Evolutionary conservation across 2,888 invertebrate species (phyloP).

Genomic region (Steromphala cineraria): DNA sequence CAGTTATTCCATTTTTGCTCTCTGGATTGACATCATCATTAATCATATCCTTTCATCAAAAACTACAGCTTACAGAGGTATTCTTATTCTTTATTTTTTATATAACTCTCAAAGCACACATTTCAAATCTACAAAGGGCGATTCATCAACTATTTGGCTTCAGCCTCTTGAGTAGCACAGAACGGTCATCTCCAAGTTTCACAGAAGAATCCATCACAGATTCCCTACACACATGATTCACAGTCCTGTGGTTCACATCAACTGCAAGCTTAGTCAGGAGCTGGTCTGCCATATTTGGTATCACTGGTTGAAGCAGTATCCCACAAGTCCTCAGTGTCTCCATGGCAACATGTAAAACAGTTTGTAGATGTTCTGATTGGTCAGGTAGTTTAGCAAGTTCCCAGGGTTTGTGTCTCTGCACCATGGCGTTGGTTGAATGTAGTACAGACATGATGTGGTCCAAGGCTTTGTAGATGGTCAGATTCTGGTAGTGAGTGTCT

Average conservation of each 20-base stretch:
- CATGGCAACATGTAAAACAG: conserved; percentile 87
- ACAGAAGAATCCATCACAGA: not conserved
- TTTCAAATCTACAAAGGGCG: too few species aligned
- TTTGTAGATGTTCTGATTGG: conserved; percentile 77
- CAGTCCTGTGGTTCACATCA: conserved; percentile 44
- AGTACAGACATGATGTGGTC: conserved; percentile 86
- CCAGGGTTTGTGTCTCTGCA: conserved; percentile 93
- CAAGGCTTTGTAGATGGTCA: conserved; percentile 88
- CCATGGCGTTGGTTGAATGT: conserved; percentile 88
- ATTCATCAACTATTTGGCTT: not conserved
- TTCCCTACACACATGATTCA: conserved; percentile 33
- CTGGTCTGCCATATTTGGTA: conserved; percentile 84
- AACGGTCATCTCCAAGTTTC: conserved; percentile 20
- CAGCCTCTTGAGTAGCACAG: conserved; percentile 26
- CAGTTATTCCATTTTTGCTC: too few species aligned
- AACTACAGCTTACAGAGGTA: too few species aligned
- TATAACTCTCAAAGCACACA: too few species aligned
- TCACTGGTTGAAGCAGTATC: conserved; percentile 89
- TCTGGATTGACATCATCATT: too few species aligned
- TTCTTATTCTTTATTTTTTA: too few species aligned
- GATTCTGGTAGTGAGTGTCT: conserved; percentile 82
- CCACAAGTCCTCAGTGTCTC: conserved; percentile 88
- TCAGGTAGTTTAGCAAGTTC: conserved; percentile 80
- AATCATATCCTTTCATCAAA: too few species aligned
- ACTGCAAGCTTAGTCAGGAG: conserved; percentile 79